Evolutionary conservation across 2,113 vertebrate species (phyloP), one percentile per base, ranked within the genome.

Genomic region (Origma solitaria): DNA sequence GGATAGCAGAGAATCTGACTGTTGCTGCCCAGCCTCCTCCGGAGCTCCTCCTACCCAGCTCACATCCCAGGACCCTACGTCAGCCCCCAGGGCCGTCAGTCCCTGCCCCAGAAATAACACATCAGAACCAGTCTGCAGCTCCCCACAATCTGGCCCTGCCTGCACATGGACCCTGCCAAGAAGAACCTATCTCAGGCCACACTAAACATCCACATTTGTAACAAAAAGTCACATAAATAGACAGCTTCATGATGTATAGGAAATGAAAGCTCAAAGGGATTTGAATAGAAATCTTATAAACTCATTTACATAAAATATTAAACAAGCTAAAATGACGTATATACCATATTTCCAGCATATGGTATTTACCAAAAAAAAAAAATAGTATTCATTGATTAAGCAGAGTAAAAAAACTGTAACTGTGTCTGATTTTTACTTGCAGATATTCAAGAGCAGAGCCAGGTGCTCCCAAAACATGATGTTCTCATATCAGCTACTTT

Each of bases 161-260:
- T 5, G 0, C 24, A 28, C 0, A 0, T 14, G 8, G 21, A 44
- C 9, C 49, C 23, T 2, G 0, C 11, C 33, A 62, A n/a, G 51
- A 80, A 64, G 51, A 68, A 56, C 15, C 15, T 37, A 17, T 4
- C 35, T 60, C 54, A 56, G 14, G 45, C 20, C 19, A 42, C 35
- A 54, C 3, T 23, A 35, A 25, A 61, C 27, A 4, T 25, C 35
- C 45, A 16, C 24, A 65, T 51, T 80, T 53, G 9, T 78, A 53
- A 86, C 4, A n/a, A 86, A 42, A 64, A 31, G 12, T 27, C 19
- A 42, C 28, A 5, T 13, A 45, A 64, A 17, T 21, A 83, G n/a
- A 31, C 18, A 47, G 22, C 8, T 33, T 79, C 33, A 9, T 49
- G 28, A 70, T 2, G 1, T 3, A 37, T 25, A 53, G 27, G 44